A percentile compares a stretch with the other conserved stretches of the same genome.
Conservation (phyloP, 2,797 vertebrate species). For the Neopelma chrysocephalum region DNA sequence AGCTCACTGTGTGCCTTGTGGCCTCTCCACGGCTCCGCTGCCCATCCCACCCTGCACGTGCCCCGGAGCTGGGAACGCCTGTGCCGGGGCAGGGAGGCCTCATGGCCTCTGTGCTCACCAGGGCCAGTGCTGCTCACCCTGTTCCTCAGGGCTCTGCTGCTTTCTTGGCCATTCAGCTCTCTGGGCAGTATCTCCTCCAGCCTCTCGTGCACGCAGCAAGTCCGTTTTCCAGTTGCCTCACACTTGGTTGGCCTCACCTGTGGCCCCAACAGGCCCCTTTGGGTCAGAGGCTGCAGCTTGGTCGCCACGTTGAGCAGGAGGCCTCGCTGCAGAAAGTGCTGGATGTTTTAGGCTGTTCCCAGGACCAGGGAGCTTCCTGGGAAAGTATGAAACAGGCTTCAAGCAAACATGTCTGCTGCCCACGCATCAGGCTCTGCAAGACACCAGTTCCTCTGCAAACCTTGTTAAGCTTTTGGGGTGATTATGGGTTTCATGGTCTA, state of each 20-base stretch:
- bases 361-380: neutral
- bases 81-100: accelerated
- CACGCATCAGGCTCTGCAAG: neutral
- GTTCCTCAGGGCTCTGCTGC: neutral
- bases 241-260: accelerated
- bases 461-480: neutral
- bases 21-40: neutral
- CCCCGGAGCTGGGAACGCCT: accelerated
- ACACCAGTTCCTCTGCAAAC: neutral
- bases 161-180: neutral
- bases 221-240: neutral
- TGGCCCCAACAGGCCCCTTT: neutral
- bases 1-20: accelerated
- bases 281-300: neutral
- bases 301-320: neutral
- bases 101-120: accelerated
- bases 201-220: neutral
- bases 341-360: neutral
- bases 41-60: accelerated
- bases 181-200: neutral
- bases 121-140: neutral
- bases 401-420: neutral
- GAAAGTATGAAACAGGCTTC: neutral
- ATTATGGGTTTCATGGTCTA: neutral
- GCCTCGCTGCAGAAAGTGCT: accelerated